Conservation (phyloP, 2,113 vertebrate genomes). For the Gymnorhina tibicen region DNA sequence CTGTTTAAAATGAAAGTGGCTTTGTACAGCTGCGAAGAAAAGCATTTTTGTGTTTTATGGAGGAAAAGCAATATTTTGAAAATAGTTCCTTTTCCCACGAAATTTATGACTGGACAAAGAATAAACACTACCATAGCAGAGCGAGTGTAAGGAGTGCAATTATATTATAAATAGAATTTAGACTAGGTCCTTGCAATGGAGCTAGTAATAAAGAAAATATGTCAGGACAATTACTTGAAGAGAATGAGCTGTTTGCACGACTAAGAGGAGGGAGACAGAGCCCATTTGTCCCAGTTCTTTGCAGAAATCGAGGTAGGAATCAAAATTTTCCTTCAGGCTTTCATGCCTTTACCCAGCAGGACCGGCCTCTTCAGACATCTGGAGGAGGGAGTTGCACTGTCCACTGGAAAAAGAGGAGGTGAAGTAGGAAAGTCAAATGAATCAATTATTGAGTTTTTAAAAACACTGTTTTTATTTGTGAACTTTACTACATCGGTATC, state of each 20-base stretch:
- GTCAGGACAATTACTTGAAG: neutral
- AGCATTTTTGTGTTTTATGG: neutral
- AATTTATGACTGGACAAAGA: neutral
- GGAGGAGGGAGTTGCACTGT: neutral
- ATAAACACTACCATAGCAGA: neutral
- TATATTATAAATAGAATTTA: neutral
- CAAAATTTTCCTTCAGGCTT: neutral
- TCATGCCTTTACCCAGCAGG: neutral
- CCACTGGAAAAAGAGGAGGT: neutral
- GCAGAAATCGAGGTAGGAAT: neutral
- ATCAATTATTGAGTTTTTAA: accelerated
- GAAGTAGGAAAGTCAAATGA: neutral
- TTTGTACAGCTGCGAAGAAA: neutral
- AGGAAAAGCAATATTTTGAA: neutral
- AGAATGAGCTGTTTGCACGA: neutral
- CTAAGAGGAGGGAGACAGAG: neutral
- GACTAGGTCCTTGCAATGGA: neutral
- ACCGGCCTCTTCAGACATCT: neutral
- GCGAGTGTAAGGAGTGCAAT: neutral
- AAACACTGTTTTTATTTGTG: too few relatives aligned
- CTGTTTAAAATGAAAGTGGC: neutral
- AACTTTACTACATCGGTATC: neutral
- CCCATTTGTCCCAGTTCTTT: neutral
- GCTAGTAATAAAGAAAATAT: neutral
- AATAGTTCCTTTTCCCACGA: accelerated